phyloP scores from a whole-genome alignment of 1,140 invertebrate species.

The Dermatophagoides farinae region DNA sequence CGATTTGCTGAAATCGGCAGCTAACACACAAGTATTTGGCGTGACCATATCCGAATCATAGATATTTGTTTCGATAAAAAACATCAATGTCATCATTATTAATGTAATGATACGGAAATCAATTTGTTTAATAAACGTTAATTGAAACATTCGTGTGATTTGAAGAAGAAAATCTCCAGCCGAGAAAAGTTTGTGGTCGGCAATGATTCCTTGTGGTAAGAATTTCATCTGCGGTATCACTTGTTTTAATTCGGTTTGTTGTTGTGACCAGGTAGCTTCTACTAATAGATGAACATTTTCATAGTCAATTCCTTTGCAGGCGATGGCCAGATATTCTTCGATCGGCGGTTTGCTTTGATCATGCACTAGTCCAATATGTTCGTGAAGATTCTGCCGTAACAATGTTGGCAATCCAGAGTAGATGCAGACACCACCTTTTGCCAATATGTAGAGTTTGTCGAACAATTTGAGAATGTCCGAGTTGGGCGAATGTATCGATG shows the following conservation, averaged over 20 bases:
- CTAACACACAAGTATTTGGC: neutral
- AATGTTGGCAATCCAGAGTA: conserved; percentile 19
- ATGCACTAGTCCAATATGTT: neutral
- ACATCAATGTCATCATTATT: neutral
- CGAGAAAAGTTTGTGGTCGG: neutral
- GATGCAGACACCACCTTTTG: conserved; percentile 19
- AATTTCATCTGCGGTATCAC: neutral
- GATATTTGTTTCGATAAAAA: neutral
- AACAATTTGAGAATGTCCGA: conserved; percentile 12
- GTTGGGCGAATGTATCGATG: conserved; percentile 15
- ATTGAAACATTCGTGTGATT: neutral
- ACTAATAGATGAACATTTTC: neutral
- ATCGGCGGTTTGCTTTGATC: neutral
- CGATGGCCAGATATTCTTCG: neutral
- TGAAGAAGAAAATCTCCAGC: neutral
- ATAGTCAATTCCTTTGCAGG: neutral
- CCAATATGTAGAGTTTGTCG: conserved; percentile 12
- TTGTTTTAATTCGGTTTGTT: neutral
- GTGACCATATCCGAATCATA: neutral
- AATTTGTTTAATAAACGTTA: neutral
- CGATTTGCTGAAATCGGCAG: neutral
- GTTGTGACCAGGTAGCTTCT: neutral
- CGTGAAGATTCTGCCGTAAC: conserved; percentile 16
- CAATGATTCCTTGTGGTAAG: neutral
- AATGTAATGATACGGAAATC: neutral